Evolutionary conservation across 1,140 invertebrate genomes (phyloP), one percentile per base, ranked within the genome.

Genomic region (Scaptomyza montana): DNA sequence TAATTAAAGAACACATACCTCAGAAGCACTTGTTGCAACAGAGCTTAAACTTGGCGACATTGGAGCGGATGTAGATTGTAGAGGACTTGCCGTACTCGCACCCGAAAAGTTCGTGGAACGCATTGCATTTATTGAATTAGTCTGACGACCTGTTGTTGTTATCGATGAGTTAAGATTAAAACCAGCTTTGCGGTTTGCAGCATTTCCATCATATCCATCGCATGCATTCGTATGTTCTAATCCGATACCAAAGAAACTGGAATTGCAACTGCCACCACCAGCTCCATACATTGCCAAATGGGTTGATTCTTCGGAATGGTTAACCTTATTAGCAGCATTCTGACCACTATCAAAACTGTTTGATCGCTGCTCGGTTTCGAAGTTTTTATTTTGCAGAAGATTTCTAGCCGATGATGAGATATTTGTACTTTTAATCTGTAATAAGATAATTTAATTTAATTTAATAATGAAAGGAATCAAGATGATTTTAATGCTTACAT

Each of bases 31-130:
- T 8, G 95, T 96, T 21, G 95, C 95, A 21, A 95, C 94, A 43
- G 95, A 96, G 89, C 95, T 96, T 10, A 96, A 82, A 25, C 94
- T 95, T 0, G 95, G 95, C 3, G 95, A 96, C 92, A 96, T 94
- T 6, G 92, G 91, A 9, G 92, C 92, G 13, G 90, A 91, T 39
- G 63, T 80, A 0, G 81, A 76, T 28, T 89, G 84, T 7, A 84
- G 39, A 2, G 89, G 90, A 68, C 89, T 91, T 16, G 77, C 56
- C 5, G 89, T 78, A 47, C 66, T 87, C 1, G 60, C 46, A 6
- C 66, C 60, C 1, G 77, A 69, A 33, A 54, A 64, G 16, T 79
- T 81, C 0, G 73, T 68, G 10, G 43, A 66, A 8, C 78, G 68
- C 43, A 90, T 77, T 12, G 72, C 47, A 55, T 67, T 90, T 5